phyloP scores from a whole-genome alignment of 2,888 invertebrate genomes.

The Ochlodes sylvanus region DNA sequence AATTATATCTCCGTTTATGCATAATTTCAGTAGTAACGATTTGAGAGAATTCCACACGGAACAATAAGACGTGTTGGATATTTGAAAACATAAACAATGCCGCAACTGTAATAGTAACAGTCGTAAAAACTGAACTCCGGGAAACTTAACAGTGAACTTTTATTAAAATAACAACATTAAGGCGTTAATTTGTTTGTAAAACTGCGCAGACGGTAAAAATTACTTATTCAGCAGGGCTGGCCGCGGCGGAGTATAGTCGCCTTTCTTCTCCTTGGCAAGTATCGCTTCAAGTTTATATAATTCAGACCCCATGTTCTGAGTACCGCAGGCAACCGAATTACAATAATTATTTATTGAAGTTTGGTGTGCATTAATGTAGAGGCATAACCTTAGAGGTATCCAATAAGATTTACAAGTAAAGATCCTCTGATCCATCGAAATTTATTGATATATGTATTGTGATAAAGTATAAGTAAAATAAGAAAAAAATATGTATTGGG shows the following conservation, averaged over 20 bases:
- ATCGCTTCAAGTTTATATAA: conserved; percentile 73
- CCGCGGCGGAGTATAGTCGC: conserved; percentile 63
- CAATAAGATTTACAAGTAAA: conserved; percentile 3
- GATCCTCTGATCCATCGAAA: conserved; percentile 6
- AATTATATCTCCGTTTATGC: not conserved
- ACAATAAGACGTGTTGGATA: conserved; percentile 49
- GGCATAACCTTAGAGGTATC: not conserved
- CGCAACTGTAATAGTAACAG: conserved; percentile 64
- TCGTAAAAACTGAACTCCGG: conserved; percentile 77
- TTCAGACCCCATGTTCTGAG: conserved; percentile 59
- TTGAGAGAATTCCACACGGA: conserved; percentile 36
- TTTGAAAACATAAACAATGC: conserved; percentile 71
- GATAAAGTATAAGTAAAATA: too few relatives aligned
- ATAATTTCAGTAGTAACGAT: conserved; percentile 9
- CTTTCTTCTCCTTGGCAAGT: conserved; percentile 60
- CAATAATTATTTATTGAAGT: conserved; percentile 43
- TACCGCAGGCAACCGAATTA: conserved; percentile 41
- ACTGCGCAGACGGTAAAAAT: conserved; percentile 82
- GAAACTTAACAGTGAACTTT: conserved; percentile 75
- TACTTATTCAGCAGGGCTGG: conserved; percentile 78
- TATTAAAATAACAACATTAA: conserved; percentile 83
- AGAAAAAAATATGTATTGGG: too few relatives aligned
- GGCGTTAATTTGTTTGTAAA: conserved; percentile 83
- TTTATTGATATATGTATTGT: not conserved
- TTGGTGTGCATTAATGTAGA: conserved; percentile 32